Evolutionary conservation across 2,797 vertebrate genomes (phyloP), one percentile per base, ranked within the genome.

Genomic region (Sebastes trivittatus): DNA sequence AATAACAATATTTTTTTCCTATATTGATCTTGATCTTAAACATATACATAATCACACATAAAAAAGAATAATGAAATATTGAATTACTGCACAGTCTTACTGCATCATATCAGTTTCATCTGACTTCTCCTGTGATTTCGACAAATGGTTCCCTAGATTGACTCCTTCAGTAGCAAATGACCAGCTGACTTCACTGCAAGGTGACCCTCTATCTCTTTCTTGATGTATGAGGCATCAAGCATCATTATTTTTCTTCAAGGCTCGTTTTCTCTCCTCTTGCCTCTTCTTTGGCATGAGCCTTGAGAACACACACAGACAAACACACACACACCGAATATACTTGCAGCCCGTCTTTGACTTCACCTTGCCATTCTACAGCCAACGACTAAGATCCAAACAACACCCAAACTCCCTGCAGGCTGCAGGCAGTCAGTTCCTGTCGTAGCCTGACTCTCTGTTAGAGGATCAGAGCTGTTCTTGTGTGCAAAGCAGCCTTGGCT

Each of bases 281-380:
- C 74, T 90, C 58, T 61, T 78, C 72, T 85, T 83, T 84, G 75
- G 79, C 71, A 13, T 83, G 74, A 79, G 79, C 90, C 80, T 89
- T 91, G 87, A 84, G 75, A 88, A 73, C 69, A 66, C 59, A 81
- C 72, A 81, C 54, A 76, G 36, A 63, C 62, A 81, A 25, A 78
- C 56, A 62, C 60, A 81, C 60, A 81, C 59, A 59, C 71, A 73
- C 58, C 5, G 29, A 73, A 69, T 75, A 52, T 66, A 75, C 85
- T 85, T 71, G 73, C 32, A 83, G 84, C 80, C 73, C 62, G 91
- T 89, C 91, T 90, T 92, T 95, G 91, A 93, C 91, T 92, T 93
- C 91, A 93, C 92, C 92, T 93, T 93, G 87, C 78, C 81, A 70
- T 87, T 73, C 42, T 80, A 52, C 72, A 86, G 77, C 81, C 74